These are phyloP conservation scores for Dasypolia templi DNA, from an alignment of 2,888 invertebrate species.

Conservation along the genomic window DNA sequence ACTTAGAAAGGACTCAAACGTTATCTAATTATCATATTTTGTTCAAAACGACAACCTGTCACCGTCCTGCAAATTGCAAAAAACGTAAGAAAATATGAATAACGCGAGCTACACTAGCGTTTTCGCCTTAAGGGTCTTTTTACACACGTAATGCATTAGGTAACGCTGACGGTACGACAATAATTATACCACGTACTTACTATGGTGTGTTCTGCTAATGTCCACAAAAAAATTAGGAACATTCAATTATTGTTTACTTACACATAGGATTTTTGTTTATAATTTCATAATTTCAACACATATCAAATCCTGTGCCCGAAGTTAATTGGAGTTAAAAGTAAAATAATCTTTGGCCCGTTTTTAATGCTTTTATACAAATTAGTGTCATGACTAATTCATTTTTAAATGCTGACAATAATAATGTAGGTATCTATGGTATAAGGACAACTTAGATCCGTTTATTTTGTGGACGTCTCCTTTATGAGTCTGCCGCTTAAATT, in stretches of 20 bases:
- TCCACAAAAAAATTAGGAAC: not conserved
- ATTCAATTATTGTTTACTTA: slow-evolving; percentile 4
- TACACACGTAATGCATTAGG: not conserved
- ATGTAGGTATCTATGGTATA: not conserved
- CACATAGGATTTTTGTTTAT: not conserved
- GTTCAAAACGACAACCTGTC: no score
- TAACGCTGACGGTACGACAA: slow-evolving; percentile 5
- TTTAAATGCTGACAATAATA: slow-evolving; percentile 15
- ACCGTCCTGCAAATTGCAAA: no score
- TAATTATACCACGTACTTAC: not conserved
- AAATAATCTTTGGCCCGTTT: not conserved
- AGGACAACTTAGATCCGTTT: not conserved
- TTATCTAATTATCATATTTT: no score
- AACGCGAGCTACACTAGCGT: no score
- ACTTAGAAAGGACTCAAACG: no score
- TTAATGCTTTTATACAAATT: not conserved
- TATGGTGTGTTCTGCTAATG: not conserved
- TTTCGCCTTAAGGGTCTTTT: slow-evolving; percentile 17
- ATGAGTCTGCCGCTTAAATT: not conserved
- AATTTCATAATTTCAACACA: not conserved
- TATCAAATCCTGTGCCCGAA: not conserved
- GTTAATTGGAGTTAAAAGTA: not conserved
- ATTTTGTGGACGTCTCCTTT: not conserved
- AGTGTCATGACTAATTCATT: not conserved
- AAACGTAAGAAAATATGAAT: no score